Base-by-base conservation (phyloP, 1,140 invertebrate species). In the Atta colombica region DNA sequence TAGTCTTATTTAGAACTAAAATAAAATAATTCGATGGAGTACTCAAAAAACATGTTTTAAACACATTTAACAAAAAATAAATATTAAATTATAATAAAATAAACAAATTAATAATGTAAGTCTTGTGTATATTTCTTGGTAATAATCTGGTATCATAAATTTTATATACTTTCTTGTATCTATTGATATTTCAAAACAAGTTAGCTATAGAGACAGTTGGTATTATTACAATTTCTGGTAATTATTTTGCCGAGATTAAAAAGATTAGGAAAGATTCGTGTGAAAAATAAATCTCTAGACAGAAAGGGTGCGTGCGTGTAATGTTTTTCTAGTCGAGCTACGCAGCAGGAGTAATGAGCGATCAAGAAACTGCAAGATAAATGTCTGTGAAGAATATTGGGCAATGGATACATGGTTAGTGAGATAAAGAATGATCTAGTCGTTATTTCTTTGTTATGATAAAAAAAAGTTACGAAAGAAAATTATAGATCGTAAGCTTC, bases 351-450 rank as follows among this genome's bases (percentile, higher is more conserved):
- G 58, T 86, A 88, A 89, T 72, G 77, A 75, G 75, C 65, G 65
- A 81, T 81, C 85, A 65, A 80, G 55, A 35, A 84, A 75, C 77
- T 78, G 85, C 71, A 82, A 75, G 85, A 87, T 86, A 80, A 77
- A 85, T 85, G 61, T 77, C 35, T 53, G 10, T 28, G 84, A 65
- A 58, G 25, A 78, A 85, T 61, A 68, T 85, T 53, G 87, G 39
- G 51, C 71, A 69, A 58, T 51, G 31, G 69, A 78, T 85, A 74
- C 51, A 61, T 21, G 28, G 28, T 16, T 31, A 35, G n/a, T 45
- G 14, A 31, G 72, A 78, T 90, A 90, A 90, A 86, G 58, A 87
- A 90, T 87, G 77, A 87, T 89, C 77, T 18, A 45, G 21, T 53
- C 60, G 12, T 87, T 89, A 66, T 69, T 61, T 18, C 16, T 86